These are phyloP conservation scores for Masnerella sp. DNA, from an alignment of 2,888 invertebrate genomes.

Conservation along the genomic window DNA sequence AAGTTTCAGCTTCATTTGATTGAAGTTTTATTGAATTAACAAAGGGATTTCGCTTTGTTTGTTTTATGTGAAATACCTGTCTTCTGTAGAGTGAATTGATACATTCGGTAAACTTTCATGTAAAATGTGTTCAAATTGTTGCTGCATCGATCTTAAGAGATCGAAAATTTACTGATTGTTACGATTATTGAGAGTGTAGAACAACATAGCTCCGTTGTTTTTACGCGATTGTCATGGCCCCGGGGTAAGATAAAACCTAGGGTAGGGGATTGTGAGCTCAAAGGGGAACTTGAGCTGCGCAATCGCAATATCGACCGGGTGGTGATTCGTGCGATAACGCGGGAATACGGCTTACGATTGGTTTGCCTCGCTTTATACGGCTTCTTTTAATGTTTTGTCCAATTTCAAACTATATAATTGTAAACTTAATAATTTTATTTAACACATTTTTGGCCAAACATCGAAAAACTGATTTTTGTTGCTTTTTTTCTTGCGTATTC, in stretches of 20 bases:
- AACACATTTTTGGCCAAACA: too few species aligned
- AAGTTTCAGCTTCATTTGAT: too few species aligned
- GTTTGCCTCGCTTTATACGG: slow-evolving; percentile 4
- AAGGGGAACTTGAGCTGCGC: slow-evolving; percentile 34
- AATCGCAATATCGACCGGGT: slow-evolving; percentile 46
- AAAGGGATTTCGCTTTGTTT: too few species aligned
- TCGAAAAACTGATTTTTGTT: background rate
- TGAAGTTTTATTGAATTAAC: too few species aligned
- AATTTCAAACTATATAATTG: slow-evolving; percentile 36
- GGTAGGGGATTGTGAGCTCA: slow-evolving; percentile 32
- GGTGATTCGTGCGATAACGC: slow-evolving; percentile 30
- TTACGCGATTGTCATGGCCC: slow-evolving; percentile 50
- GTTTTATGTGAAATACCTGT: slow-evolving; percentile 58
- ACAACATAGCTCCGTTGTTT: slow-evolving; percentile 55
- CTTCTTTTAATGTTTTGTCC: slow-evolving; percentile 9
- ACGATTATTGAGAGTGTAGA: slow-evolving; percentile 9
- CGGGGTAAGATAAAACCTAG: slow-evolving; percentile 3
- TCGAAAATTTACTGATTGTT: slow-evolving; percentile 39
- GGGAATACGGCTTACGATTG: slow-evolving; percentile 22
- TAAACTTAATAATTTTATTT: too few species aligned
- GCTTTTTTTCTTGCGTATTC: too few species aligned
- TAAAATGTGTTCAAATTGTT: slow-evolving; percentile 56
- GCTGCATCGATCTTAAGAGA: slow-evolving; percentile 67
- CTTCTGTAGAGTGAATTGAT: slow-evolving; percentile 52
- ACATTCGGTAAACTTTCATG: slow-evolving; percentile 48